Evolutionary conservation across 2,113 vertebrate genomes (phyloP).

Genomic region (Sebastes fasciatus): DNA sequence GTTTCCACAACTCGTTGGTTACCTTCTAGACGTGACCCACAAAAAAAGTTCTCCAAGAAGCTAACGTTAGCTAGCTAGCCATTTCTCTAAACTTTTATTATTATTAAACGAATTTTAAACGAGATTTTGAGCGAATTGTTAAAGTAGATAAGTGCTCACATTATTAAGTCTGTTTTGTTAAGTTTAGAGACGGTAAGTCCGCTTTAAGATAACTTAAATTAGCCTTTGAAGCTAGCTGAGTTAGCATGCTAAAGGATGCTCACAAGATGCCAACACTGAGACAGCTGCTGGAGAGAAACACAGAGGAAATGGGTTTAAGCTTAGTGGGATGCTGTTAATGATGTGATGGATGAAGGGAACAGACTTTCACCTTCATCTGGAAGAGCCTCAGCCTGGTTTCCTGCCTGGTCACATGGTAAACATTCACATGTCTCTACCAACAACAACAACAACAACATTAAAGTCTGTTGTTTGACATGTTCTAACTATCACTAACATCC

Average conservation of each 20-base stretch:
- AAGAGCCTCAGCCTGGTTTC: background rate
- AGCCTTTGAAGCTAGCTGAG: background rate
- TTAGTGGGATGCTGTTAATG: background rate
- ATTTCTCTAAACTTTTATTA: background rate
- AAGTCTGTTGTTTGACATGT: background rate
- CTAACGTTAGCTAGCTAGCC: background rate
- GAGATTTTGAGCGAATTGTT: background rate
- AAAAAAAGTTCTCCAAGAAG: background rate
- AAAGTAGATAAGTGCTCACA: accelerated
- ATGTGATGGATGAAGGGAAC: conserved; percentile 49
- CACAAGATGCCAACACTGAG: background rate
- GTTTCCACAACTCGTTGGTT: too few species aligned
- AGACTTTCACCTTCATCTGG: conserved; percentile 1
- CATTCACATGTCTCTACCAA: background rate
- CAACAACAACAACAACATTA: background rate
- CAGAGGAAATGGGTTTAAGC: background rate
- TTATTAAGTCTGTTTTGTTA: background rate
- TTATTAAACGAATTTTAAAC: background rate
- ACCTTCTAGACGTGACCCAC: too few species aligned
- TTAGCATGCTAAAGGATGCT: background rate
- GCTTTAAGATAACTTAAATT: background rate
- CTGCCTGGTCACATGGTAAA: conserved; percentile 46
- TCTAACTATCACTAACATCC: background rate
- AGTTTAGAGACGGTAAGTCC: background rate
- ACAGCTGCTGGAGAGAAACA: background rate